Evolutionary conservation across 2,888 invertebrate species (phyloP).

Genomic region (Aricia artaxerxes): DNA sequence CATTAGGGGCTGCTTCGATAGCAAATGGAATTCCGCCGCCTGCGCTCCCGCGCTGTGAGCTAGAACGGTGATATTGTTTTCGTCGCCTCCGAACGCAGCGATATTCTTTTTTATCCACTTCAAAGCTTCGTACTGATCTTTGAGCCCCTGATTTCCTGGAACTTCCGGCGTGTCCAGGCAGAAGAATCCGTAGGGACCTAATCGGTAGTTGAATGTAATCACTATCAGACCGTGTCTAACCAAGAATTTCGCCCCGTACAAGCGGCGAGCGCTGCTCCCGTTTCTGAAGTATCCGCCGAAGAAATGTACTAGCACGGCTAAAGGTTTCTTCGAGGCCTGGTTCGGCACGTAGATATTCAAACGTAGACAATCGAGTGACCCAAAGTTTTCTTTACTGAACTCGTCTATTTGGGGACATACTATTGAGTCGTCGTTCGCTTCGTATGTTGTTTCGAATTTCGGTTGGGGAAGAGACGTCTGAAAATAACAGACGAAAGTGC

Average conservation of each 20-base stretch:
- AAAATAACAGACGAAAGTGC: background rate
- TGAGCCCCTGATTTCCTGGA: constrained; percentile 41
- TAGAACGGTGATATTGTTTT: constrained; percentile 50
- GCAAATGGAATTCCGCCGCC: constrained; percentile 52
- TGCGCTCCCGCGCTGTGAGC: constrained; percentile 55
- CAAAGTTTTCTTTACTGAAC: constrained; percentile 40
- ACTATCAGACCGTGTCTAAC: background rate
- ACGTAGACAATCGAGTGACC: constrained; percentile 52
- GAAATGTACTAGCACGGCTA: constrained; percentile 10
- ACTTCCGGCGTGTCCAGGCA: constrained; percentile 22
- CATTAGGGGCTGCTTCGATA: constrained; percentile 48
- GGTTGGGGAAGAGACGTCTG: constrained; percentile 48
- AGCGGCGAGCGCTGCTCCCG: constrained; percentile 3
- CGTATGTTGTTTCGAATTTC: constrained; percentile 47
- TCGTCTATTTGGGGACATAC: constrained; percentile 51
- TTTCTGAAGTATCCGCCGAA: constrained; percentile 26
- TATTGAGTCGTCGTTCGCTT: constrained; percentile 48
- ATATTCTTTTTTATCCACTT: constrained; percentile 57
- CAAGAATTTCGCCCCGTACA: constrained; percentile 7
- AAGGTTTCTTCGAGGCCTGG: constrained; percentile 27
- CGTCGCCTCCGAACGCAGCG: constrained; percentile 56
- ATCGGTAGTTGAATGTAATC: constrained; percentile 7
- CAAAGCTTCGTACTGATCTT: constrained; percentile 55
- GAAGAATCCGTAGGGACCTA: constrained; percentile 27
- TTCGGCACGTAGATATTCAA: constrained; percentile 55